Evolutionary conservation across 2,888 invertebrate genomes (phyloP), one percentile per base, ranked within the genome.

Genomic region (Lasioglossum oenotherae): DNA sequence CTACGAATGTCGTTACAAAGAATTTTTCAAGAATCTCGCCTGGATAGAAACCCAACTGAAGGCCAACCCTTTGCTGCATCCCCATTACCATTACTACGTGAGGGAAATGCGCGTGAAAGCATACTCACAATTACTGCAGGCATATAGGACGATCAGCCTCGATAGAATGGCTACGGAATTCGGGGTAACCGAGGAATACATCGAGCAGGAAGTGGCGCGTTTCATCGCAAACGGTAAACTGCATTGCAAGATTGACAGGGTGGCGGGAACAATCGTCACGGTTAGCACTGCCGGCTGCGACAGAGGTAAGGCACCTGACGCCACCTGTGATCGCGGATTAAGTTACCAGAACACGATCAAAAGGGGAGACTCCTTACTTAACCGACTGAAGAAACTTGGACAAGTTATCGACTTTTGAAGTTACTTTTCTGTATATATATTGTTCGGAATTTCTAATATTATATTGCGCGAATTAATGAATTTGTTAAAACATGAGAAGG

Each of bases 191-290:
- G 95, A 96, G 35, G 96, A 96, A 53, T 97, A 96, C 94, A 96
- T 98, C 87, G 97, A 98, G 92, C 95, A 96, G 94, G 96, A 95
- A 93, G 94, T 95, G 6, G 88, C 90, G 64, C 80, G 88, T 69
- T 97, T 97, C 92, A 97, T 97, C 85, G 96, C 97, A 41, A 96
- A 96, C 67, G 97, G 97, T 41, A 96, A 96, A 87, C 95, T 98
- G 72, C 96, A 96, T 91, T 97, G 97, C 93, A 97, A 97, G 93
- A 97, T 97, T 88, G 97, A 98, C 95, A 97, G 97, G 94, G 97
- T 97, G 73, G 95, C 95, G 64, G 95, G 95, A 72, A 95, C 97
- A 87, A 97, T 97, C 16, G 96, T 97, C 92, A 97, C 97, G 27
- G 96, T 96, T 91, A 95, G 97, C 87, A 81, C 93, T n/a, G 89